A percentile compares a stretch with the other conserved stretches of the same genome.
Evolutionary conservation across 2,797 vertebrate species (phyloP).

Genomic region (Rhincodon typus): DNA sequence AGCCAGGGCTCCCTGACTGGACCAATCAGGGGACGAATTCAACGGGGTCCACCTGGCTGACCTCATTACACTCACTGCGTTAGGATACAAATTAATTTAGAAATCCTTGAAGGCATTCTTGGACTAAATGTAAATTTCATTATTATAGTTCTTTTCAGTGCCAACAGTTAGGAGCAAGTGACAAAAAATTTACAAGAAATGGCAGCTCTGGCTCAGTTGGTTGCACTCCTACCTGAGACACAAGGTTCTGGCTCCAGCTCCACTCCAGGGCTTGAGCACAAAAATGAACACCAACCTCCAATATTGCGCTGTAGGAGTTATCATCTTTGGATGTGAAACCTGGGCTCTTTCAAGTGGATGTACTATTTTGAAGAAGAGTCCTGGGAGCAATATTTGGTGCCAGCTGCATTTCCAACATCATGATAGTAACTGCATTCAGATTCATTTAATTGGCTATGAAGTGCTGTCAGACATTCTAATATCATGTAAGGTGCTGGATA

Average conservation of each 20-base stretch:
- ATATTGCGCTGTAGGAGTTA: neutral
- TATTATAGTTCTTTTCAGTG: neutral
- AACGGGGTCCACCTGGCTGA: no score
- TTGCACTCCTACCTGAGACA: neutral
- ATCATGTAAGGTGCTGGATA: no score
- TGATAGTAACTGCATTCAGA: neutral
- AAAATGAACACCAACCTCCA: neutral
- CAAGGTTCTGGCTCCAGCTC: neutral
- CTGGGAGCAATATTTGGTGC: no score
- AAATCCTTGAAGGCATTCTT: neutral
- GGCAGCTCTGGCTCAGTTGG: neutral
- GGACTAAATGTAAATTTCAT: neutral
- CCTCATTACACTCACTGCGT: no score
- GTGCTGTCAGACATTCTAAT: neutral
- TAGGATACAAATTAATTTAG: neutral
- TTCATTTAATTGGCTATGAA: neutral
- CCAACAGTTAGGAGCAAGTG: neutral
- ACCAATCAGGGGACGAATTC: no score
- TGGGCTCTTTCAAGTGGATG: neutral
- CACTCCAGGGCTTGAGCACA: neutral
- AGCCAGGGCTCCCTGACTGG: no score
- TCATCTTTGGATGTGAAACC: neutral
- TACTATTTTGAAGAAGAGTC: neutral
- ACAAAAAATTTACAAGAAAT: neutral
- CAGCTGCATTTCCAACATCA: neutral